A percentile compares a stretch with the other conserved stretches of the same genome.
phyloP scores from a whole-genome alignment of 1,140 invertebrate species.

The Bombus sibiricus region DNA sequence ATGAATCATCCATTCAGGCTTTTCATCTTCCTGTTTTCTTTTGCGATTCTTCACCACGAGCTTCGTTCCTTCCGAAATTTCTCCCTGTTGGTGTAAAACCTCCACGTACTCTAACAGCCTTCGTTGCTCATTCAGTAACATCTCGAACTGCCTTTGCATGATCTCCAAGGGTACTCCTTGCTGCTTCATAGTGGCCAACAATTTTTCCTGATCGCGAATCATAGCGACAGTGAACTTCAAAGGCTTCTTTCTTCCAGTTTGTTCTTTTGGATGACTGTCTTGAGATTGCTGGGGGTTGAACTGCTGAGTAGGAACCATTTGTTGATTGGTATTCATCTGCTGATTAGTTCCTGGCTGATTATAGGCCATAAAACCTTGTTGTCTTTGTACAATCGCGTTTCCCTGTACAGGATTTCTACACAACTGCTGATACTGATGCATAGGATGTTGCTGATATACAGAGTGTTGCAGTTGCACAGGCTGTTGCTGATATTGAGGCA shows the following conservation, averaged over 20 bases:
- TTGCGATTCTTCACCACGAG: not conserved
- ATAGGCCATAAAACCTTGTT: not conserved
- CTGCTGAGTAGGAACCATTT: not conserved
- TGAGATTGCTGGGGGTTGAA: not conserved
- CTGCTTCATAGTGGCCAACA: slow-evolving; percentile 72
- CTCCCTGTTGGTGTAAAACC: slow-evolving; percentile 35
- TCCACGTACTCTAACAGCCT: slow-evolving; percentile 69
- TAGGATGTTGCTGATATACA: not conserved
- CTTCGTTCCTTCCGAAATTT: not conserved
- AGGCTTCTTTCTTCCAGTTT: slow-evolving; percentile 8
- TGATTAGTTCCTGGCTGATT: slow-evolving; percentile 10
- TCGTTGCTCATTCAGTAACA: slow-evolving; percentile 72
- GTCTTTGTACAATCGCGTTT: not conserved
- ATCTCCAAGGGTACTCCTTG: slow-evolving; percentile 71
- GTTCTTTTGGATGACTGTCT: not conserved
- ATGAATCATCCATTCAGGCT: slow-evolving; percentile 76
- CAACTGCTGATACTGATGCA: not conserved
- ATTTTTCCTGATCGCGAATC: slow-evolving; percentile 75
- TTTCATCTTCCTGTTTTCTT: slow-evolving; percentile 58
- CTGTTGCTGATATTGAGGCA: not conserved
- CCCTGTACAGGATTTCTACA: slow-evolving; percentile 1
- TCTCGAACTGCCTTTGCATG: slow-evolving; percentile 75
- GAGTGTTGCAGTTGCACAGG: too few relatives aligned
- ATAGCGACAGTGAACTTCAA: slow-evolving; percentile 71
- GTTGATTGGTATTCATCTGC: not conserved